Percentiles rank a stretch among this genome's conserved stretches.
Conservation (phyloP, 2,113 vertebrate species). For the Rhinichthys klamathensis region DNA sequence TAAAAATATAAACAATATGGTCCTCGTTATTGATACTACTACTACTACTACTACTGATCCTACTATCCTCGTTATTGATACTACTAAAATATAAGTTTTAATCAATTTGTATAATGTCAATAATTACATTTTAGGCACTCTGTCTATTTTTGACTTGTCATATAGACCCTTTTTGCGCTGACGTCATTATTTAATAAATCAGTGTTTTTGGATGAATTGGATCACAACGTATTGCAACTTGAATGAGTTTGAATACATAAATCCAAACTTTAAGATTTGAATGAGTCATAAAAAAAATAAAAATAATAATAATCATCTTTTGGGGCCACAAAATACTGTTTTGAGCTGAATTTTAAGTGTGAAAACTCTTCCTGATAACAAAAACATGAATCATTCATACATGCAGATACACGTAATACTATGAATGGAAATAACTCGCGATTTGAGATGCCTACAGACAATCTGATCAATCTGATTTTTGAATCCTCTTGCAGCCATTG, state of each 20-base stretch:
- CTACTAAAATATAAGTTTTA: too few relatives aligned
- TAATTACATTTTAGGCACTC: too few relatives aligned
- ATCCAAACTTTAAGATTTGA: background rate
- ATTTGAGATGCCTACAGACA: slow-evolving; percentile 1
- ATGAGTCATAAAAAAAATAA: background rate
- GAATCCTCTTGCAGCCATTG: too few relatives aligned
- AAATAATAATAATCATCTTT: background rate
- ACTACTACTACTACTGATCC: too few relatives aligned
- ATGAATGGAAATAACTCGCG: background rate
- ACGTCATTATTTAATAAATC: too few relatives aligned
- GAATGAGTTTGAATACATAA: background rate
- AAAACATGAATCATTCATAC: background rate
- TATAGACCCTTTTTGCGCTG: too few relatives aligned
- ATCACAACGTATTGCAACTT: background rate
- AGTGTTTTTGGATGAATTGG: background rate
- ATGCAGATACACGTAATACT: background rate
- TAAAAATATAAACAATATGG: too few relatives aligned
- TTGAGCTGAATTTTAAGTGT: background rate
- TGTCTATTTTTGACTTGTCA: too few relatives aligned
- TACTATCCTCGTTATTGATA: too few relatives aligned
- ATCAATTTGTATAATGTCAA: too few relatives aligned
- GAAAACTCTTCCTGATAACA: background rate
- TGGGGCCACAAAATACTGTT: background rate
- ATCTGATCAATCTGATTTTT: background rate
- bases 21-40: too few relatives aligned